These are phyloP conservation scores for Crotalus adamanteus DNA, from an alignment of 2,797 vertebrate genomes.

Conservation along the genomic window DNA sequence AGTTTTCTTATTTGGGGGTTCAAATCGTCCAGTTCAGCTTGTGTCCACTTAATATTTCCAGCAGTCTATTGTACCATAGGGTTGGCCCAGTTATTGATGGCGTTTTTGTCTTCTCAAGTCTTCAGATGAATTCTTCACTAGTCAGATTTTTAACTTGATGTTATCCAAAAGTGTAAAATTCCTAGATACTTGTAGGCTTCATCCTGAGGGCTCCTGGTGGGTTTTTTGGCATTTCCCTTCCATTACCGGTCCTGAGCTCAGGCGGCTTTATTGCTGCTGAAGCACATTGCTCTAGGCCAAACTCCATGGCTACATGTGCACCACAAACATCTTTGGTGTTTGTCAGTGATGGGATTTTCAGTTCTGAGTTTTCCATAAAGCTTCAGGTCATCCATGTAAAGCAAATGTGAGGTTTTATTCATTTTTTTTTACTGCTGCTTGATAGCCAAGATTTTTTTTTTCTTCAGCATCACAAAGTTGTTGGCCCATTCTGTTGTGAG, in stretches of 20 bases:
- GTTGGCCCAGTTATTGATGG: neutral
- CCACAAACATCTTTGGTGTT: neutral
- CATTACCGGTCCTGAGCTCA: too few species aligned
- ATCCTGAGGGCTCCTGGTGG: too few species aligned
- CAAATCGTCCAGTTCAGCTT: neutral
- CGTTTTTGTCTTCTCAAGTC: neutral
- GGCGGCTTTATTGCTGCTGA: too few species aligned
- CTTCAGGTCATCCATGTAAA: neutral
- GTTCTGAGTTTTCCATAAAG: neutral
- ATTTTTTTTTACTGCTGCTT: neutral
- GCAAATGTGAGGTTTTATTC: neutral
- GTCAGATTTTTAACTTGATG: neutral
- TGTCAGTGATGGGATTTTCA: neutral
- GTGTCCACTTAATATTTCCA: neutral
- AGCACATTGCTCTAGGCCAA: too few species aligned
- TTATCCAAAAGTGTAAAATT: neutral
- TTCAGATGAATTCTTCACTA: neutral
- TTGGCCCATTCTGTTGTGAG: too few species aligned
- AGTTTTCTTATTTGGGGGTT: too few species aligned
- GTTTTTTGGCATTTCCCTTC: too few species aligned
- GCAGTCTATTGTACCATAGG: neutral
- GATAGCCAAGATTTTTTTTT: too few species aligned
- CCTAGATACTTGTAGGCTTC: too few species aligned
- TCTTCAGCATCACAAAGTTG: too few species aligned
- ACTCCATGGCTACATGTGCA: neutral